These are phyloP conservation scores for Plecotus auritus DNA, from an alignment of 2,113 vertebrate species.

Conservation along the genomic window DNA sequence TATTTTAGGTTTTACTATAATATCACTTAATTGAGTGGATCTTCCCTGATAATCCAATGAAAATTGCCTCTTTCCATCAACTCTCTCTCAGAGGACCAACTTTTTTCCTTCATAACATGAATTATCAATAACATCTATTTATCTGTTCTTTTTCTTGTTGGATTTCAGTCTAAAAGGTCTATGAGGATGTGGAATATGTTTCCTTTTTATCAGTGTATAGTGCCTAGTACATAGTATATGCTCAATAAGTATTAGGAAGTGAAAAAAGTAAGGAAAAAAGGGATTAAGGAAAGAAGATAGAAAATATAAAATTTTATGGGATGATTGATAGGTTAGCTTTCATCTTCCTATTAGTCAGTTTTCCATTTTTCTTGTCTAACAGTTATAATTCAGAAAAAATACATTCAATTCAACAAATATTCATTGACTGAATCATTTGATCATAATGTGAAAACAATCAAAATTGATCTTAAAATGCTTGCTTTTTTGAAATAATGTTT, in stretches of 20 bases:
- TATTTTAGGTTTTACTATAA: background rate
- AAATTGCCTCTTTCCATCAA: background rate
- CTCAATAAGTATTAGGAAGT: background rate
- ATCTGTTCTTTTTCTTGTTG: background rate
- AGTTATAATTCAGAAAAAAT: constrained; percentile 18
- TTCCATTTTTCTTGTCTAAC: background rate
- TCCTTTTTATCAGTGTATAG: background rate
- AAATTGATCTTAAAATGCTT: background rate
- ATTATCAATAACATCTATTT: background rate
- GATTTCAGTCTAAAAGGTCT: background rate
- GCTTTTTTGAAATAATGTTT: constrained; percentile 21
- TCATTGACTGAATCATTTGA: background rate
- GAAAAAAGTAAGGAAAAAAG: background rate
- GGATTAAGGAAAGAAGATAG: background rate
- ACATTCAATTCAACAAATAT: background rate
- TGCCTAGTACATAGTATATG: background rate
- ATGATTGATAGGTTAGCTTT: background rate
- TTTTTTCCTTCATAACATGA: background rate
- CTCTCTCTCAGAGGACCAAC: background rate
- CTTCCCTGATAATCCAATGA: background rate
- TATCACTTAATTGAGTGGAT: background rate
- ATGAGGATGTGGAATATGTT: background rate
- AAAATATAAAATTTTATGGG: background rate
- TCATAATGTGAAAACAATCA: background rate
- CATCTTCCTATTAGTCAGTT: background rate